phyloP scores from a whole-genome alignment of 2,888 invertebrate species.

The Adineta ricciae region DNA sequence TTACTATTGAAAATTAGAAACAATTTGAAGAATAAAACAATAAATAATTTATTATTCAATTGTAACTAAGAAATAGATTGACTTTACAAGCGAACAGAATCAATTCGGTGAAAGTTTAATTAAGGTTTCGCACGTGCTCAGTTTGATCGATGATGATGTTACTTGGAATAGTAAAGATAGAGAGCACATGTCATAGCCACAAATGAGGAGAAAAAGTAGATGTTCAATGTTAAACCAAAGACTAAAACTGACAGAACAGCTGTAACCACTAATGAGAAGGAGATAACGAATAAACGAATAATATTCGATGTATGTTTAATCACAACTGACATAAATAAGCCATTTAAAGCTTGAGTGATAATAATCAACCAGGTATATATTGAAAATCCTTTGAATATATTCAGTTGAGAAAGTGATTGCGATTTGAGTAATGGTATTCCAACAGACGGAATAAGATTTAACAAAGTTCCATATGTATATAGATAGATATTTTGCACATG shows the following conservation, averaged over 20 bases:
- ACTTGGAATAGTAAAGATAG: conserved; percentile 7
- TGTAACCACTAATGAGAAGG: conserved; percentile 23
- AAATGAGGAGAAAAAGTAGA: conserved; percentile 23
- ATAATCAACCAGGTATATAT: conserved; percentile 41
- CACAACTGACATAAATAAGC: conserved; percentile 47
- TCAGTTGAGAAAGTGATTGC: not conserved
- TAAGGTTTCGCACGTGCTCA: too few relatives aligned
- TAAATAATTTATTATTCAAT: too few relatives aligned
- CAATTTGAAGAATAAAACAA: too few relatives aligned
- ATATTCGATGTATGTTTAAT: conserved; percentile 49
- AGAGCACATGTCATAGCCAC: conserved; percentile 3
- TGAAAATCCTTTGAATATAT: conserved; percentile 40
- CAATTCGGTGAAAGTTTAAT: too few relatives aligned
- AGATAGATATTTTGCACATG: conserved; percentile 30
- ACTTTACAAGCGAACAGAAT: too few relatives aligned
- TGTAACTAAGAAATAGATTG: too few relatives aligned
- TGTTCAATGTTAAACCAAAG: conserved; percentile 20
- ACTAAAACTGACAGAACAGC: conserved; percentile 23
- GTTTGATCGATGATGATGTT: not conserved
- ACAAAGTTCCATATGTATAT: conserved; percentile 25
- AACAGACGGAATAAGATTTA: not conserved
- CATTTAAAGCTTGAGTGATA: conserved; percentile 42
- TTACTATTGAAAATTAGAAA: too few relatives aligned
- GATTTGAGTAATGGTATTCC: not conserved
- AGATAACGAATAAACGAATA: conserved; percentile 40